Evolutionary conservation across 2,888 invertebrate genomes (phyloP), one percentile per base, ranked within the genome.

Genomic region (Heterodera filipjevi): DNA sequence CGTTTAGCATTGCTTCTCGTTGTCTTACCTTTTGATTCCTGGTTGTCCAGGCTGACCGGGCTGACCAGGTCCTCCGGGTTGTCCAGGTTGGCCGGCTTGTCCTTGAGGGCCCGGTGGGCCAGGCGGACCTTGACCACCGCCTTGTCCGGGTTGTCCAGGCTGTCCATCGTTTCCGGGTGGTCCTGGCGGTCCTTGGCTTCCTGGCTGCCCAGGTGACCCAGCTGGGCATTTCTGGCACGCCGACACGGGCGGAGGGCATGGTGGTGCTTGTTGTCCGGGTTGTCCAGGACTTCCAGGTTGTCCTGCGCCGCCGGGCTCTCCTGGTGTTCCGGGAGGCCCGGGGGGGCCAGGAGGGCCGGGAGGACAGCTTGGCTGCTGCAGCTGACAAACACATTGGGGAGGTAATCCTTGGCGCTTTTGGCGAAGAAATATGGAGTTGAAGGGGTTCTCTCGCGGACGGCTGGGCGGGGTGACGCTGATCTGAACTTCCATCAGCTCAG

Each of bases 401-500:
- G 87, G 87, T 27, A 87, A 85, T 72, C 86, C 85, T 33, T 71
- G 71, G 79, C 79, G 79, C 49, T 79, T 79, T 12, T 79, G 79
- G 46, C 79, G 76, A 30, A 77, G 77, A 87, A 88, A 88, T 81
- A 88, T 83, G 66, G 84, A 84, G 79, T 84, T 81, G 85, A 84
- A 84, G 30, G 85, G 84, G 72, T 84, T 84, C 74, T 83, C 83
- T 39, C 84, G 82, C 74, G 88, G 88, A 81, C 85, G 84, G 73
- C 84, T 79, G 64, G 88, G 88, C 39, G 88, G 87, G 12, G 87
- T 83, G 72, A 89, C 88, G 59, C 82, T 79, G 80, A 88, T 81
- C 78, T 88, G 88, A 77, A 88, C 84, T 78, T 87, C 87, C 87
- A 88, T 87, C 84, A 88, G 84, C 77, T 88, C 85, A 73, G 84